phyloP scores from a whole-genome alignment of 1,140 invertebrate species.

The Globodera ellingtonae region DNA sequence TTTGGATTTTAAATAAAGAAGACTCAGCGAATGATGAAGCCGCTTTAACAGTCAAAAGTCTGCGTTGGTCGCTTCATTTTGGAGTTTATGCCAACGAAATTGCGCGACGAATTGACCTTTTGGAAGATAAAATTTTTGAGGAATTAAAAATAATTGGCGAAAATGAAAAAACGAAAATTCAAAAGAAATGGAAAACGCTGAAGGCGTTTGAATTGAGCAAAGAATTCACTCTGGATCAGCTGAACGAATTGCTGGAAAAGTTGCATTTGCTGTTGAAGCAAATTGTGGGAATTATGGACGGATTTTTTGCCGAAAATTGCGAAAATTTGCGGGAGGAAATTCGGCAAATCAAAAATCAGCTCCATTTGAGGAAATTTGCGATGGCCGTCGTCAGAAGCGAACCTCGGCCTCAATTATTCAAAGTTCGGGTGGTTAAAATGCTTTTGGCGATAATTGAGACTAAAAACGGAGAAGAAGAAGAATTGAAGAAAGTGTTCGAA shows the following conservation, averaged over 20 bases:
- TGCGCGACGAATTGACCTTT: background rate
- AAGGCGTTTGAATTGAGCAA: background rate
- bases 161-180: background rate
- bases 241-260: background rate
- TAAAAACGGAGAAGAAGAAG: background rate
- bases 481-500: background rate
- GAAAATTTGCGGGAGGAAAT: background rate
- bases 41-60: background rate
- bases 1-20: background rate
- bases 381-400: background rate
- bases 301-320: background rate
- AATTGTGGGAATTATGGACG: background rate
- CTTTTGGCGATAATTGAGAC: background rate
- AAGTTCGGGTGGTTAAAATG: background rate
- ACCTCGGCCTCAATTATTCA: background rate
- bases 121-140: background rate
- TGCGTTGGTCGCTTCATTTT: background rate
- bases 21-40: background rate
- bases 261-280: background rate
- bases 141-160: background rate
- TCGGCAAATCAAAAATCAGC: background rate
- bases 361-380: background rate
- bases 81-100: slow-evolving; percentile 5
- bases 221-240: background rate
- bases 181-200: background rate